phyloP scores from a whole-genome alignment of 2,888 invertebrate genomes.

The Pachydiplax longipennis region DNA sequence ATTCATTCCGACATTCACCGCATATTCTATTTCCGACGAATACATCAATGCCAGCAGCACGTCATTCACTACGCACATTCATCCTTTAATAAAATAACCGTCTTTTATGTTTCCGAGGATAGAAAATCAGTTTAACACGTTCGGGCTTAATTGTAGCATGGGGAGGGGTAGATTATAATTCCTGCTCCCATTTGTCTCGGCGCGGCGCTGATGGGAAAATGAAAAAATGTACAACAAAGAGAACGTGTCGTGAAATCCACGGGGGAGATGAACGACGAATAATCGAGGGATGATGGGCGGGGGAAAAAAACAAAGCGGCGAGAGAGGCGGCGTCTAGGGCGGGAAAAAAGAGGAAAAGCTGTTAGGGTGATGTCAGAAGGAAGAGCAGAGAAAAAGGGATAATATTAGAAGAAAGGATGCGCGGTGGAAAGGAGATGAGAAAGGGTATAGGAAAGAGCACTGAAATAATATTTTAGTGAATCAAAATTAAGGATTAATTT shows the following conservation, averaged over 20 bases:
- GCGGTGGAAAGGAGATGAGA: not conserved
- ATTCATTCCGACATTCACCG: too few relatives aligned
- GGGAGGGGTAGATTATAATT: not conserved
- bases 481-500: too few relatives aligned
- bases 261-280: not conserved
- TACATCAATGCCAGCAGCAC: too few relatives aligned
- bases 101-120: not conserved
- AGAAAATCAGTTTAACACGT: not conserved
- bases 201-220: not conserved
- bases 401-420: not conserved
- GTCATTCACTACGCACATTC: too few relatives aligned
- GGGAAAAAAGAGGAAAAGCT: not conserved
- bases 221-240: not conserved
- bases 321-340: not conserved
- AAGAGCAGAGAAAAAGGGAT: not conserved
- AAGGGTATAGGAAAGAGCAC: not conserved
- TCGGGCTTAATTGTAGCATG: not conserved
- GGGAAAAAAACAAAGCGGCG: not conserved
- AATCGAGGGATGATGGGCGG: not conserved
- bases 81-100: too few relatives aligned
- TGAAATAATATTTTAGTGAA: too few relatives aligned
- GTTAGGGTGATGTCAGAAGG: not conserved
- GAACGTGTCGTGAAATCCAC: slow-evolving; percentile 6
- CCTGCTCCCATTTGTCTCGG: not conserved
- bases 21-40: too few relatives aligned